A percentile compares a stretch with the other conserved stretches of the same genome.
Conservation (phyloP, 2,888 invertebrate genomes). For the Callinectes sapidus region DNA sequence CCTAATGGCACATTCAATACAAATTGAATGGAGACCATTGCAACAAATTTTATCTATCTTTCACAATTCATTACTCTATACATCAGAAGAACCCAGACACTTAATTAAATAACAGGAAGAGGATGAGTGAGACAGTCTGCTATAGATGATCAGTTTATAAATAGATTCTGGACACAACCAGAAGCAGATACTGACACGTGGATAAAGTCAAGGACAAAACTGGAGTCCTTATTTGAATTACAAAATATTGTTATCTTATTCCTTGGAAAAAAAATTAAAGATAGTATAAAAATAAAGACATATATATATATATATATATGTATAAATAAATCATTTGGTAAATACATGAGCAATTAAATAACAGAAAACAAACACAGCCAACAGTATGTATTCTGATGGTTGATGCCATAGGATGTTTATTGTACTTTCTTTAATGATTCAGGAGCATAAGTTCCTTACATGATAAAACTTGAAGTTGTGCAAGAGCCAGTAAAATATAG, state of each 20-base stretch:
- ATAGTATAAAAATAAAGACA: conserved; percentile 31
- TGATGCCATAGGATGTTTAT: not conserved
- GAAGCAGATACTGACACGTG: not conserved
- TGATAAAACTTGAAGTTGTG: not conserved
- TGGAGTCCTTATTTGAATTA: not conserved
- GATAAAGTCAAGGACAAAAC: not conserved
- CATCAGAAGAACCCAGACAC: not conserved
- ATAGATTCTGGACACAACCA: not conserved
- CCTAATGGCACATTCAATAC: no score
- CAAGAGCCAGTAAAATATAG: not conserved
- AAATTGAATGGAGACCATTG: not conserved
- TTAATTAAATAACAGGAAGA: not conserved
- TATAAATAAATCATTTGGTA: not conserved
- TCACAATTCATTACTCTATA: not conserved
- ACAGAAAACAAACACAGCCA: not conserved
- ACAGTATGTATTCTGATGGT: not conserved
- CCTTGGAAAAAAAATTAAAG: not conserved
- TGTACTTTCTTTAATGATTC: not conserved
- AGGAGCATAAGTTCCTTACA: not conserved
- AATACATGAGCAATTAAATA: not conserved
- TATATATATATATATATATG: conserved; percentile 51
- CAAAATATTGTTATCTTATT: not conserved
- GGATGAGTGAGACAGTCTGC: not conserved
- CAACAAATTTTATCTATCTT: not conserved
- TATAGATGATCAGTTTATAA: conserved; percentile 6